Evolutionary conservation across 2,888 invertebrate species (phyloP), one percentile per base, ranked within the genome.

Genomic region (Ectemnius cavifrons): DNA sequence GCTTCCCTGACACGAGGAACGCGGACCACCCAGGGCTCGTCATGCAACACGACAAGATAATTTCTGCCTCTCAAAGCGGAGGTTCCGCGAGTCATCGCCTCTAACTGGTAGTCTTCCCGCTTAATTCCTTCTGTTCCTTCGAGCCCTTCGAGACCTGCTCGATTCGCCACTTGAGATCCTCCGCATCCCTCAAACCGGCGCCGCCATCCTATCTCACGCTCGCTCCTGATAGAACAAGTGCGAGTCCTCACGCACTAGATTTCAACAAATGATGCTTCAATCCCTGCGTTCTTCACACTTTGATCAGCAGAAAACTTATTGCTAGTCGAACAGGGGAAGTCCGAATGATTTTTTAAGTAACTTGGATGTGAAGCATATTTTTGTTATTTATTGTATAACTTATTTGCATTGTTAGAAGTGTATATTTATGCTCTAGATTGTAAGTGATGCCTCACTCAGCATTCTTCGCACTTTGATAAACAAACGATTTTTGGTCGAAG

Each of bases 41-140:
- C 82, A 85, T 37, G 81, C 73, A 82, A 77, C 79, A 82, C 84
- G 89, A 87, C 89, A 87, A 82, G 87, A 89, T 88, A 89, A 88
- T 89, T 89, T 75, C 76, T 84, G 86, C 79, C 89, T 88, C 89
- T 89, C 85, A 83, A 87, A 88, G 8, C 37, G 11, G 16, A 90
- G 89, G 87, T 84, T 86, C 83, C 87, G 87, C 83, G 77, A 89
- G 90, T 91, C 90, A 91, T 91, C 88, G 89, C 86, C 88, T 85
- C 88, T 91, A 91, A 91, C 90, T 90, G 89, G 89, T 89, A 88
- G 89, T 89, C 90, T 89, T 90, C 88, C 89, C 37, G 89, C 88
- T 89, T 89, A 90, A 90, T 89, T 37, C 37, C 88, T 85, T 82
- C 78, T 73, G 16, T 16, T 52, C 52, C 82, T 79, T 73, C 80